phyloP scores from a whole-genome alignment of 2,797 vertebrate genomes.

The Crenichthys baileyi region DNA sequence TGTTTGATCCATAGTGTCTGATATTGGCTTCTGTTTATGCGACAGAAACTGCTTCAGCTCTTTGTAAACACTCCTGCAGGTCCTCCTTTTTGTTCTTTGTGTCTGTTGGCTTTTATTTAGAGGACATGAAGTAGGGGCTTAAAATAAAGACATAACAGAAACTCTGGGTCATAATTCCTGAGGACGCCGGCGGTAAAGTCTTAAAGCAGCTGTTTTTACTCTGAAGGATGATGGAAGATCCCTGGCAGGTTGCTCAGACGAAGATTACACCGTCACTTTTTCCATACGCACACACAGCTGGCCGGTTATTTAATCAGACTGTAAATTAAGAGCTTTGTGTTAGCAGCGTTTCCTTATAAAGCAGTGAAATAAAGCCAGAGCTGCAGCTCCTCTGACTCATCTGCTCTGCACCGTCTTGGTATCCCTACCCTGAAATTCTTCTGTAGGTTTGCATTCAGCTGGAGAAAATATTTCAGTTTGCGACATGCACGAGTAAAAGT shows the following conservation, averaged over 20 bases:
- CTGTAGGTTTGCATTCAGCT: background rate
- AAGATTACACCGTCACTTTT: slow-evolving; percentile 58
- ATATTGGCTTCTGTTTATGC: slow-evolving; percentile 24
- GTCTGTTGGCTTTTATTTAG: slow-evolving; percentile 12
- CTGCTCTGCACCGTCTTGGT: slow-evolving; percentile 10
- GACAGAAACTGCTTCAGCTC: background rate
- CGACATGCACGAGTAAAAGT: background rate
- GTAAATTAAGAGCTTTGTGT: slow-evolving; percentile 61
- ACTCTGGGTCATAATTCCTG: background rate
- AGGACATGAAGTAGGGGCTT: slow-evolving; percentile 34
- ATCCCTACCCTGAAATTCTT: background rate
- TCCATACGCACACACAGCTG: slow-evolving; percentile 56
- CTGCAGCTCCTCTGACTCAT: slow-evolving; percentile 12
- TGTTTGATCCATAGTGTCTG: background rate
- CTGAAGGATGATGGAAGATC: slow-evolving; percentile 19
- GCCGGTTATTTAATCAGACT: slow-evolving; percentile 50
- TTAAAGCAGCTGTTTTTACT: slow-evolving; percentile 45
- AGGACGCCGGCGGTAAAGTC: background rate
- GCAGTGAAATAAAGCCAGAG: slow-evolving; percentile 56
- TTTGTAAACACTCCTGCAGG: slow-evolving; percentile 27
- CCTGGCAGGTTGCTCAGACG: slow-evolving; percentile 38
- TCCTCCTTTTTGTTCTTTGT: slow-evolving; percentile 25
- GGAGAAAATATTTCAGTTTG: slow-evolving; percentile 9
- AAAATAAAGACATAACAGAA: slow-evolving; percentile 7
- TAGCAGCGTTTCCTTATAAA: slow-evolving; percentile 77